Base-by-base conservation (phyloP, 2,888 invertebrate genomes). In the Celastrina argiolus region DNA sequence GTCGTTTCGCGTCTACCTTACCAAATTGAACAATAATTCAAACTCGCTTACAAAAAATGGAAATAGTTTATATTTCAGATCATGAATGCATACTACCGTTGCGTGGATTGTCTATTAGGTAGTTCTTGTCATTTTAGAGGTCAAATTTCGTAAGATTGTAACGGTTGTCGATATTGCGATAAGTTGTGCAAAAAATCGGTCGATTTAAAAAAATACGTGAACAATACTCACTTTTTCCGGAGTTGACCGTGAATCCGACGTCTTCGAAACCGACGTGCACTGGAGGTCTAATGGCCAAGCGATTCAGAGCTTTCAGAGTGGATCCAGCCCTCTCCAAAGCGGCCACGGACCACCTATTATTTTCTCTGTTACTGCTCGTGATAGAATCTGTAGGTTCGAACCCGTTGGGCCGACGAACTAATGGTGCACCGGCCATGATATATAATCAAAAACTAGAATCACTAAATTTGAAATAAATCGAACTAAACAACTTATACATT, bases 181-280 rank as follows among this genome's bases (percentile, higher is more conserved):
- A 18, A 26, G 26, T 18, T 34, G 16, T 59, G 59, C 22, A 18
- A 34, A 18, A 34, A 59, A 59, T 16, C 34, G 8, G 10, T 59
- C 34, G 18, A 59, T 58, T 59, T 28, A 6, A 31, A 59, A 6
- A 31, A 59, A 10, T 4, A 31, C 31, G 16, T 59, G n/a, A 0
- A 61, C 36, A 42, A 14, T 51, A 65, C 56, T 73, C 78, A 90
- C 91, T 88, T 81, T 84, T 87, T 69, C 81, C 78, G 1, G 91
- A 85, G 72, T 81, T 87, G 36, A 93, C 92, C 0, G 92, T 90
- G 73, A 91, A 93, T 18, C 80, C 87, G 67, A 94, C 74, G 80
- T 94, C 93, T 76, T 93, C 92, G 76, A 94, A 94, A 58, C 92
- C 81, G 56, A 94, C 88, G 74, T 93, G 90, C 3, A 94, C 92